Conservation (phyloP, 2,113 vertebrate genomes). For the Dromiciops gliroides region DNA sequence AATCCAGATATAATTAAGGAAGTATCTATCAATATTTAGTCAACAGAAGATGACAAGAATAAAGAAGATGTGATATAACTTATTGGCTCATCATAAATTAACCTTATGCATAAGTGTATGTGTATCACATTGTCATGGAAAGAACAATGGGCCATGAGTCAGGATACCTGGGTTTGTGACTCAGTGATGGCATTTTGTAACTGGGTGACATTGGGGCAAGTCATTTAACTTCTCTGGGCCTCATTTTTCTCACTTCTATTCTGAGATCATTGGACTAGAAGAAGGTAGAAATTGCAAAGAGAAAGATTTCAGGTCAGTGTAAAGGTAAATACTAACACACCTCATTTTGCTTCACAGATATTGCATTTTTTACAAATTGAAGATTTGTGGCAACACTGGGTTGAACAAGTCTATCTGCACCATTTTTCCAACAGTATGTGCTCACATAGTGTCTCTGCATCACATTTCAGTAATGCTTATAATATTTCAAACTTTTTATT, state of each 20-base stretch:
- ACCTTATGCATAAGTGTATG: neutral
- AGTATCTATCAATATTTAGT: neutral
- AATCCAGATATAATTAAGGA: neutral
- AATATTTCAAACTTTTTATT: too few species aligned
- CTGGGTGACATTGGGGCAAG: too few species aligned
- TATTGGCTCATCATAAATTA: neutral
- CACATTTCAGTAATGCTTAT: too few species aligned
- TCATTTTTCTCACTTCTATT: neutral
- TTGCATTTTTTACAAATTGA: too few species aligned
- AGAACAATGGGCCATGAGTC: too few species aligned
- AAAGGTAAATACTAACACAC: too few species aligned
- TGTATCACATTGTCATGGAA: neutral
- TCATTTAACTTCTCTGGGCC: neutral
- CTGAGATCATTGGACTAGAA: neutral
- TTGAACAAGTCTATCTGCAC: too few species aligned
- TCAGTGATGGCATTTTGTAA: neutral
- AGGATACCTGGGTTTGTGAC: too few species aligned
- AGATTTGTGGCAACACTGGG: too few species aligned
- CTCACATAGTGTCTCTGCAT: too few species aligned
- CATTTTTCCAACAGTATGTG: too few species aligned
- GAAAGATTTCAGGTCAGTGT: neutral
- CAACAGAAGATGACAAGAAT: neutral
- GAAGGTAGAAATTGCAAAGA: neutral
- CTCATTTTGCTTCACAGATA: too few species aligned
- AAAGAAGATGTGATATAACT: neutral